Evolutionary conservation across 2,888 invertebrate species (phyloP), one percentile per base, ranked within the genome.

Genomic region (Eurytoma adleriae): DNA sequence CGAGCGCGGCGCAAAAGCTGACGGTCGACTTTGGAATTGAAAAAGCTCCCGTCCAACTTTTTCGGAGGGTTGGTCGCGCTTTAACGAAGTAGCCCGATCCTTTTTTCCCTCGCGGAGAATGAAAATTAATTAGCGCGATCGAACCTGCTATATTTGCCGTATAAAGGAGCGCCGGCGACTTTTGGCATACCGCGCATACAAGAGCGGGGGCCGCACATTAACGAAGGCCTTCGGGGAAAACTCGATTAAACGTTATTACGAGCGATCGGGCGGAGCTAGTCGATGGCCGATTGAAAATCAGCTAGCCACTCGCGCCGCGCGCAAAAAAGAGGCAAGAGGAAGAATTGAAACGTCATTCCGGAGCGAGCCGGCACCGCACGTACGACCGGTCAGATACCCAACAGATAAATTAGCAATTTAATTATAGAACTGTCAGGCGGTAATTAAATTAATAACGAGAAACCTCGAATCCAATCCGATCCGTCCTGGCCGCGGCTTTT

Each of bases 391-490:
- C 86, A 85, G 87, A 86, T 86, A 85, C 86, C 86, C 87, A 88
- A 85, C 88, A 86, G 88, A 89, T 90, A 89, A 90, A 90, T 90
- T 90, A 88, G 88, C 89, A 89, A 89, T 90, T 90, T 90, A 90
- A 90, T 90, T 89, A 89, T 88, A 87, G 89, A 89, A 89, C 90
- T 90, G 90, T 90, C 90, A 88, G 88, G 85, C 86, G 87, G 87
- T 89, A 90, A 90, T 90, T 89, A 90, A 90, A 90, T 90, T 90
- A 89, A 90, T 90, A 90, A 90, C 88, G 88, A 89, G 89, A 88
- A 87, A 88, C 86, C 86, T 87, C 88, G 86, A 86, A 87, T 87
- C 86, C 87, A 88, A 87, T 87, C 84, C 85, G 86, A 87, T 86
- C 86, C 76, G 52, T 76, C 68, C 61, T 62, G 68, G 69, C 40